Percentiles rank a stretch among this genome's conserved stretches.
Conservation (phyloP, 92 coral and sea anemone species). For the Pocillopora meandrina region DNA sequence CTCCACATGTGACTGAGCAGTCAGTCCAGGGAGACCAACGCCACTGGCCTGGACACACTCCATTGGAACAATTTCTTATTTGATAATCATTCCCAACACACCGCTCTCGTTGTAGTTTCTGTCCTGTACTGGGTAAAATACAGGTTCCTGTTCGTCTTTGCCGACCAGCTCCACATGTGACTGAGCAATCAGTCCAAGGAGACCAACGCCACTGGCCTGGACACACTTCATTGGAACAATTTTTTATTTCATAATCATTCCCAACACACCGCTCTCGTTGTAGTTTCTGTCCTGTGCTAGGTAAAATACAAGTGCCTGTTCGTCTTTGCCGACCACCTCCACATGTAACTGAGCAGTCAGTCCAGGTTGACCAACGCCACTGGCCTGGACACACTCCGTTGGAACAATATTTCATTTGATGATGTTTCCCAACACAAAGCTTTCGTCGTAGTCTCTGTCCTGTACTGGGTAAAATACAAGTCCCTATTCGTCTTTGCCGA, state of each 20-base stretch:
- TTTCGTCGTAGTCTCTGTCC: background rate
- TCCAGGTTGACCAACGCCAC: background rate
- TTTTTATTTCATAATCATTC: background rate
- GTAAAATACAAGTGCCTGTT: background rate
- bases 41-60: background rate
- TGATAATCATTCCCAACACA: background rate
- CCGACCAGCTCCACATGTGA: background rate
- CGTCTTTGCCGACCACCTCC: slow-evolving; percentile 9
- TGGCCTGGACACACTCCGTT: background rate
- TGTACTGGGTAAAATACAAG: slow-evolving; percentile 6
- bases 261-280: slow-evolving; percentile 1
- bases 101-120: background rate
- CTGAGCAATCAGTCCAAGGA: background rate
- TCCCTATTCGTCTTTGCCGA: background rate
- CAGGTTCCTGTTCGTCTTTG: slow-evolving; percentile 2
- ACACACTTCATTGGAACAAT: background rate
- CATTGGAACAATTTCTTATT: slow-evolving; percentile 2
- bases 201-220: background rate
- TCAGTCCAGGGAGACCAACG: background rate
- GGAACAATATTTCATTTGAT: background rate
- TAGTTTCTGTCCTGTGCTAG: slow-evolving; percentile 2
- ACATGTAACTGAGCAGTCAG: background rate
- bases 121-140: slow-evolving; percentile 5
- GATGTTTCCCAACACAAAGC: background rate
- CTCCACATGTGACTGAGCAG: background rate